Evolutionary conservation across 2,797 vertebrate genomes (phyloP).

Genomic region (Pitangus sulphuratus): DNA sequence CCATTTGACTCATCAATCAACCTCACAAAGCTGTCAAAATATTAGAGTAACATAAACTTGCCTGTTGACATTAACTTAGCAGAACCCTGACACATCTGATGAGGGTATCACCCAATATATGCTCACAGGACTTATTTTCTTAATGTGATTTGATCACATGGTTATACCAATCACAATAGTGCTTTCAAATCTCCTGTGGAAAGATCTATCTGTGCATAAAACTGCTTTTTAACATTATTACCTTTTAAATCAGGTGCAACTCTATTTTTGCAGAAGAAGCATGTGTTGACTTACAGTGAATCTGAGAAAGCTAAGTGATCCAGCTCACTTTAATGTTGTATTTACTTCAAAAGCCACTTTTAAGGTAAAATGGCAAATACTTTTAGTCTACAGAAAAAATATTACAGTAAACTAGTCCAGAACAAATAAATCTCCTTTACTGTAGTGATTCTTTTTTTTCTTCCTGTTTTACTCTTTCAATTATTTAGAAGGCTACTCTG

Average conservation of each 20-base stretch:
- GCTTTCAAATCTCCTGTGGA: neutral
- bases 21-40: neutral
- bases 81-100: neutral
- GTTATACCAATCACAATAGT: neutral
- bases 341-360: neutral
- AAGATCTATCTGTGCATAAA: neutral
- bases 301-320: neutral
- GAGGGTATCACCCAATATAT: neutral
- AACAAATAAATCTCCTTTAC: neutral
- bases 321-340: neutral
- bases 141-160: neutral
- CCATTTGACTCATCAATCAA: neutral
- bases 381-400: neutral
- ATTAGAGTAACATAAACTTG: neutral
- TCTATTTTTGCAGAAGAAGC: neutral
- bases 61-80: neutral
- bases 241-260: neutral
- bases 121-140: neutral
- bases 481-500: neutral
- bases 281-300: neutral
- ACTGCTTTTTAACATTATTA: neutral
- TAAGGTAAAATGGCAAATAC: neutral
- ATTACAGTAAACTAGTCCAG: neutral
- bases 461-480: neutral
- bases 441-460: neutral